Percentiles rank a stretch among this genome's conserved stretches.
Evolutionary conservation across 2,888 invertebrate species (phyloP).

Genomic region (Cephus runcator): DNA sequence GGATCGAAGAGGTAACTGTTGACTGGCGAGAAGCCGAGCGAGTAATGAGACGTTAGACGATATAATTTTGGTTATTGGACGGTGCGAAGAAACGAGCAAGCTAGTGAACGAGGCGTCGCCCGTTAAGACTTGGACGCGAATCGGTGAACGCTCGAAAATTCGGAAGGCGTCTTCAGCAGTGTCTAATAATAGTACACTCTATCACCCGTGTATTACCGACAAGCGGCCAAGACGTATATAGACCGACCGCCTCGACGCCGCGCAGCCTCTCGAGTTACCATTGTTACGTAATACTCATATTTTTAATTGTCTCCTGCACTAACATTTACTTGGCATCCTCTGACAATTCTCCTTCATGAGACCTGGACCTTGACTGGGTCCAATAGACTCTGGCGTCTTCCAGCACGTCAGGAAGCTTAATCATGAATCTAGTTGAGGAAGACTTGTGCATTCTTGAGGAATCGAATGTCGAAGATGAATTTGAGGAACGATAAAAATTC

Average conservation of each 20-base stretch:
- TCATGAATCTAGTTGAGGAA: not conserved
- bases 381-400: not conserved
- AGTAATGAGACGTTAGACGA: slow-evolving; percentile 7
- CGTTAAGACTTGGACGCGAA: slow-evolving; percentile 12
- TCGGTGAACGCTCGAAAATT: slow-evolving; percentile 38
- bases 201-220: slow-evolving; percentile 31
- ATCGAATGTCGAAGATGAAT: not conserved
- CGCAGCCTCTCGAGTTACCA: slow-evolving; percentile 57
- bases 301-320: slow-evolving; percentile 10
- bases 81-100: not conserved
- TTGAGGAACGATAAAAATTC: not conserved
- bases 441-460: not conserved
- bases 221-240: slow-evolving; percentile 51
- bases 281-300: slow-evolving; percentile 37
- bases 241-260: slow-evolving; percentile 38
- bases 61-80: slow-evolving; percentile 6
- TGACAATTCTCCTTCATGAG: not conserved
- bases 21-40: slow-evolving; percentile 6
- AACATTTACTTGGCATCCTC: not conserved
- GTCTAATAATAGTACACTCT: slow-evolving; percentile 51
- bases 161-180: slow-evolving; percentile 43
- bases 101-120: slow-evolving; percentile 5
- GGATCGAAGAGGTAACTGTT: not conserved
- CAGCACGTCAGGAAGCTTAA: not conserved
- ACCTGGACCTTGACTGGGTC: not conserved